phyloP scores from a whole-genome alignment of 1,140 invertebrate species.

The Phymastichus coffea region DNA sequence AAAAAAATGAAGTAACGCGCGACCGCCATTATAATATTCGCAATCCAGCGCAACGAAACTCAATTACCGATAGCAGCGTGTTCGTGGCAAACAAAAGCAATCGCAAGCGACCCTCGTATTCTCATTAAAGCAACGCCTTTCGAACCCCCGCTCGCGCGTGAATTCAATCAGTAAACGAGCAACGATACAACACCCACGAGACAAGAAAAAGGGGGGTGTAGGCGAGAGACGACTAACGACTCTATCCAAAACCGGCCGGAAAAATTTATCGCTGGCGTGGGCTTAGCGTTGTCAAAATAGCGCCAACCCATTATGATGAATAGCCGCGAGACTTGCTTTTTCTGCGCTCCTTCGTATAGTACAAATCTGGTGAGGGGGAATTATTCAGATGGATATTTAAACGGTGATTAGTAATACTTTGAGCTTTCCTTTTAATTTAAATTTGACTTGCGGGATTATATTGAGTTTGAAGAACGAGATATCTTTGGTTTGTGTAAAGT shows the following conservation, averaged over 20 bases:
- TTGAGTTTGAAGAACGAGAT: too few relatives aligned
- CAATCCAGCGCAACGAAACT: slow-evolving; percentile 34
- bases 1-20: neutral
- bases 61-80: slow-evolving; percentile 35
- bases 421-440: too few relatives aligned
- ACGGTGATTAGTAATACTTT: too few relatives aligned
- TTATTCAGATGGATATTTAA: too few relatives aligned
- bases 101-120: slow-evolving; percentile 25
- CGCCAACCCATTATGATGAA: slow-evolving; percentile 1
- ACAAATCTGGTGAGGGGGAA: neutral
- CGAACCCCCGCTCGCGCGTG: slow-evolving; percentile 27
- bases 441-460: too few relatives aligned
- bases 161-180: slow-evolving; percentile 43
- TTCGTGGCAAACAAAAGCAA: slow-evolving; percentile 33
- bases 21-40: neutral
- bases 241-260: slow-evolving; percentile 2
- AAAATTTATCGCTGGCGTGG: slow-evolving; percentile 6
- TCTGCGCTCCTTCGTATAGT: neutral
- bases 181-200: slow-evolving; percentile 42
- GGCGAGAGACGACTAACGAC: slow-evolving; percentile 6
- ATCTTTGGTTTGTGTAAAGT: too few relatives aligned
- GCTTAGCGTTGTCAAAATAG: slow-evolving; percentile 13
- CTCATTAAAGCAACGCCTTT: slow-evolving; percentile 36
- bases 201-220: slow-evolving; percentile 21
- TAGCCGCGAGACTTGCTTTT: neutral